Conservation (phyloP, 2,797 vertebrate species). For the Xenops minutus region DNA sequence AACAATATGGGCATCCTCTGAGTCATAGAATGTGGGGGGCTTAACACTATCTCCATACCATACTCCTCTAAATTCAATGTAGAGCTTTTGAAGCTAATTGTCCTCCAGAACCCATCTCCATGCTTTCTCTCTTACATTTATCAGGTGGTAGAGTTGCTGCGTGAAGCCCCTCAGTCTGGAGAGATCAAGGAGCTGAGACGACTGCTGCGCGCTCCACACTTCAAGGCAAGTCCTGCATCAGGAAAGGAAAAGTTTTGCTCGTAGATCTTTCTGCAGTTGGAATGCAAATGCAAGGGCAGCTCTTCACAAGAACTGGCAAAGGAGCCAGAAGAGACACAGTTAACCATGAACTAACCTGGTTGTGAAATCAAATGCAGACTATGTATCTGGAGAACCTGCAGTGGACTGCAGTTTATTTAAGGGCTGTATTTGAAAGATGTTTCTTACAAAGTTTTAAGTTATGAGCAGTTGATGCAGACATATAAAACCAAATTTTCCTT, state of each 20-base stretch:
- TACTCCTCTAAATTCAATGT: background rate
- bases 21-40: fast-evolving
- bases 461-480: background rate
- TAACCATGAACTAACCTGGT: background rate
- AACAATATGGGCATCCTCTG: background rate
- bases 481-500: background rate
- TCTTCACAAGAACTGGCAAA: background rate
- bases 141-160: constrained; percentile 84
- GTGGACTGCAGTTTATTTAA: background rate
- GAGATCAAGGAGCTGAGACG: constrained; percentile 85
- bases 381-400: background rate
- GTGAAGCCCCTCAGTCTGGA: constrained; percentile 73
- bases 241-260: background rate
- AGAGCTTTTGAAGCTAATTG: background rate
- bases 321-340: background rate
- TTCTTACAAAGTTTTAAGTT: background rate
- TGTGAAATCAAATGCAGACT: background rate
- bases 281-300: background rate
- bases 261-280: background rate
- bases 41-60: background rate
- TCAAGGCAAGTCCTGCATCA: constrained; percentile 79
- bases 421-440: background rate
- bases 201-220: constrained; percentile 83
- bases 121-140: background rate
- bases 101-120: background rate